Evolutionary conservation across 2,797 vertebrate species (phyloP).

Genomic region (Ficedula albicollis): DNA sequence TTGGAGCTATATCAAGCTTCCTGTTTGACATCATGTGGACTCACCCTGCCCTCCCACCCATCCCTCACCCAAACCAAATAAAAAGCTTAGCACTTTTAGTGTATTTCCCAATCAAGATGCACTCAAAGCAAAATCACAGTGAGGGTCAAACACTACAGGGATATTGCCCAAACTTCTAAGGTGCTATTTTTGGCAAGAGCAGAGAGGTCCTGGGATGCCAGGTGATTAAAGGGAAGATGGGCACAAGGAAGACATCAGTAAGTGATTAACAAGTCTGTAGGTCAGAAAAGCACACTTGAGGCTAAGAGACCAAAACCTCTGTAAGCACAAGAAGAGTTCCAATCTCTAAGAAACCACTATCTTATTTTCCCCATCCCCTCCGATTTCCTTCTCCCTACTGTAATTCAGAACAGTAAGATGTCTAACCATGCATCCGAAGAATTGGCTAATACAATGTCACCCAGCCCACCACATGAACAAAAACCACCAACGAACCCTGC

Average conservation of each 20-base stretch:
- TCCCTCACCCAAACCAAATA: neutral
- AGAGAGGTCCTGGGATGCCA: neutral
- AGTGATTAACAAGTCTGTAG: neutral
- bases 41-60: neutral
- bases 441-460: slow-evolving; percentile 5
- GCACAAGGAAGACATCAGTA: neutral
- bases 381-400: neutral
- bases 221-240: neutral
- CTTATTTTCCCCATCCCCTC: neutral
- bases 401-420: slow-evolving; percentile 13
- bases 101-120: neutral
- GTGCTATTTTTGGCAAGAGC: neutral
- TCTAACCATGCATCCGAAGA: neutral
- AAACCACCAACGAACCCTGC: slow-evolving; percentile 49
- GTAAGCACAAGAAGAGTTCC: neutral
- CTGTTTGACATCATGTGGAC: neutral
- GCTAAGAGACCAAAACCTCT: neutral
- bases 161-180: neutral
- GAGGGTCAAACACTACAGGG: neutral
- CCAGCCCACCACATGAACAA: neutral
- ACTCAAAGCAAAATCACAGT: neutral
- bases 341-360: slow-evolving; percentile 27
- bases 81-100: neutral
- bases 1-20: neutral
- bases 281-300: neutral